Conservation (phyloP, 2,113 vertebrate genomes). For the Nothobranchius kuhntae region DNA sequence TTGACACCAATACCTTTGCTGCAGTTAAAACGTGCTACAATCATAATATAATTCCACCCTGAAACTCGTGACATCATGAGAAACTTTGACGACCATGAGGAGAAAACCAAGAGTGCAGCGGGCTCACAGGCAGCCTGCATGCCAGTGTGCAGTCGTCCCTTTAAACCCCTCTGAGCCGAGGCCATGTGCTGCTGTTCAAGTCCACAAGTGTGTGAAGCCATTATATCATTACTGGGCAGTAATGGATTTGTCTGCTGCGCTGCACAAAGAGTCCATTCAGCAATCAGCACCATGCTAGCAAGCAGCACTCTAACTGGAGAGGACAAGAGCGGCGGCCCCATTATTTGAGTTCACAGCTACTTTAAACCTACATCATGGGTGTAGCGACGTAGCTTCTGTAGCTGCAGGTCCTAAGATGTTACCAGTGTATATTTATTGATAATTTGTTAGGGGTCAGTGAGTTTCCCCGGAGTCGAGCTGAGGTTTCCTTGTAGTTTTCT, state of each 20-base stretch:
- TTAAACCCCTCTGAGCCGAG: conserved; percentile 29
- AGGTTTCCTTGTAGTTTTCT: conserved; percentile 9
- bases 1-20: no score
- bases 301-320: conserved; percentile 35
- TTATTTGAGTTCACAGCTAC: conserved; percentile 57
- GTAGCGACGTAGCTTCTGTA: conserved; percentile 12
- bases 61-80: conserved; percentile 28
- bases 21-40: no score
- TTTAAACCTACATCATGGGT: conserved; percentile 58
- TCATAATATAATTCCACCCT: conserved; percentile 10
- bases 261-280: conserved; percentile 75
- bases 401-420: conserved; percentile 12
- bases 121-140: conserved; percentile 21
- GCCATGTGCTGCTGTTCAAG: conserved; percentile 58
- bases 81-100: background rate
- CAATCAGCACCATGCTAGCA: conserved; percentile 62
- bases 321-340: conserved; percentile 47
- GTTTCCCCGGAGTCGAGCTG: conserved; percentile 12
- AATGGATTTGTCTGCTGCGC: conserved; percentile 71
- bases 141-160: conserved; percentile 43
- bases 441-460: conserved; percentile 28
- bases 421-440: conserved; percentile 20
- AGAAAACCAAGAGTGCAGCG: background rate
- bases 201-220: conserved; percentile 73
- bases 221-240: conserved; percentile 74